Evolutionary conservation across 92 coral and sea anemone species (phyloP), one percentile per base, ranked within the genome.

Genomic region (Heliopora coerulea): DNA sequence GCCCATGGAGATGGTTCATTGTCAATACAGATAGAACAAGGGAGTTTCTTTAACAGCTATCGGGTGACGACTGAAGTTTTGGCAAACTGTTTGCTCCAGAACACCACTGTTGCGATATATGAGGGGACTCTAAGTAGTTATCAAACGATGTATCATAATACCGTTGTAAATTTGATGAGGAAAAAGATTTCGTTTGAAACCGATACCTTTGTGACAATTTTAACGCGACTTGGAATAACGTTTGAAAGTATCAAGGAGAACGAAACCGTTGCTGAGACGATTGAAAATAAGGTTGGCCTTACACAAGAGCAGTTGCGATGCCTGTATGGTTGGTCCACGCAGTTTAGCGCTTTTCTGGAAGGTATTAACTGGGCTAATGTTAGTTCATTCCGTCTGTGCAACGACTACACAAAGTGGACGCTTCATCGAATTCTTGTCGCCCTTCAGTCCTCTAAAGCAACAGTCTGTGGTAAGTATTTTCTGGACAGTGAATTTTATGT

Each of bases 221-320:
- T 69, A 20, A 21, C 61, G 8, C 14, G 49, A 18, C 32, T 54
- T 17, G 76, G 61, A 15, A 17, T 52, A 29, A 32, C 62, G n/a
- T 49, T 49, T 69, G 76, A 21, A 14, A 49, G 46, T 13, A 69
- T 49, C 18, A 31, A 37, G 26, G 13, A 0, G 17, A 52, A 17
- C 50, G 76, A 69, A 69, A 69, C 76, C 2, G 76, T 69, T 29
- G 76, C 60, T 9, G 26, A 27, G 50, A 69, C 76, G 29, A 69
- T 69, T 19, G 59, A 29, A 49, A 69, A 49, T 33, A 46, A 48
- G 13, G 61, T 69, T 31, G 76, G 76, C 24, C 62, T 69, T 17
- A 69, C 12, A 5, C 39, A 23, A 52, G 76, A 50, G 10, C 62
- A 62, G 27, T 8, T 62, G 68, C 68, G 34, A 62, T 62, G 68